A percentile compares a stretch with the other conserved stretches of the same genome.
These are phyloP conservation scores for Ceryle rudis DNA, from an alignment of 2,797 vertebrate species.

Conservation along the genomic window DNA sequence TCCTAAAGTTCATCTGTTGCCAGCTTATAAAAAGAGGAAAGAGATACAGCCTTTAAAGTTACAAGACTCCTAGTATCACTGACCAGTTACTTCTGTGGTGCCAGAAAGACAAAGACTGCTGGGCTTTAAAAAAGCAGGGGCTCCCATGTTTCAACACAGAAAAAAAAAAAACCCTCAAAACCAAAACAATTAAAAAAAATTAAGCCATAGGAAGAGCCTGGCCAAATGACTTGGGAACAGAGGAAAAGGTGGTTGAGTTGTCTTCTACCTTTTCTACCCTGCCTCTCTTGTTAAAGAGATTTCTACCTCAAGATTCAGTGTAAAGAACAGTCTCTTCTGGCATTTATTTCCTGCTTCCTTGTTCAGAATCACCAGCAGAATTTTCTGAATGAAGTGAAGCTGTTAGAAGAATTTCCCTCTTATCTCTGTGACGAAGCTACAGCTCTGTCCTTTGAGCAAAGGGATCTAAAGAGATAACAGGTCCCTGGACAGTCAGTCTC, in stretches of 20 bases:
- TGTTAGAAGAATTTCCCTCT: neutral
- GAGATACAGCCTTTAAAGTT: conserved; percentile 23
- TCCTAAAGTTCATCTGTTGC: conserved; percentile 49
- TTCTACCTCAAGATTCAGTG: neutral
- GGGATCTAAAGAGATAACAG: neutral
- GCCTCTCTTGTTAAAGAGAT: neutral
- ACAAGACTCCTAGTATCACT: neutral
- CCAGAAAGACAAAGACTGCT: conserved; percentile 5
- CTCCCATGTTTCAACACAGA: neutral
- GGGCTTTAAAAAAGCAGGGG: neutral
- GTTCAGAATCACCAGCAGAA: neutral
- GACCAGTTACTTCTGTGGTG: conserved; percentile 1
- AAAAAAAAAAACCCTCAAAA: neutral
- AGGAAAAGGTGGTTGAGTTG: neutral
- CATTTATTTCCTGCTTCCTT: neutral
- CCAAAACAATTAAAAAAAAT: neutral
- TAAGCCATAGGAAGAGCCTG: neutral
- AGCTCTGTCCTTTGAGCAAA: neutral
- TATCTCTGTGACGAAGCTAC: neutral
- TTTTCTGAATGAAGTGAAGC: neutral
- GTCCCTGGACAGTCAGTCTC: neutral
- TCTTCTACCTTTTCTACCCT: neutral
- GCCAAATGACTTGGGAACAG: neutral
- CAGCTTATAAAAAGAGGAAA: conserved; percentile 61
- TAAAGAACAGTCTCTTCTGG: neutral